Base-by-base conservation (phyloP, 2,113 vertebrate genomes). In the Ornithorhynchus anatinus region DNA sequence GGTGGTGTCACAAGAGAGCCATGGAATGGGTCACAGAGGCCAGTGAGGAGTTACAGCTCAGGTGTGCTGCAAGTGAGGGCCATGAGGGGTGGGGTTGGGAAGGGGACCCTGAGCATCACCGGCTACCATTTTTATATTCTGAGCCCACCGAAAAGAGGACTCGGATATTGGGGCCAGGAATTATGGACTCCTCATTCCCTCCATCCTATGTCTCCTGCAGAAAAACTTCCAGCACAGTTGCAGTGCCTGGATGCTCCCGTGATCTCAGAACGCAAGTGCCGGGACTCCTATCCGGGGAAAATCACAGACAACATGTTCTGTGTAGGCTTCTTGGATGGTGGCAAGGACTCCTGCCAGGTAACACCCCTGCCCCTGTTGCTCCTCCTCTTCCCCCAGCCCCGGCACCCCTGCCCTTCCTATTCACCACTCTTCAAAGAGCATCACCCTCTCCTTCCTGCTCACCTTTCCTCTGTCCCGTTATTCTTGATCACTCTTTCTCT, bases 391-490 rank as follows among this genome's bases (percentile, higher is more conserved):
- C 43, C 23, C 43, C n/a, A 14, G 50, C 9, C 10, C 39, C 5
- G 6, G 7, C 1, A 8, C 54, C 10, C 33, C 1, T 15, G 17
- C 16, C 7, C 5, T 9, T n/a, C 23, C 2, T 1, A 10, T 11
- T 16, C n/a, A 12, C 3, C 10, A 7, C 16, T 27, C 19, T 42
- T 12, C 23, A 54, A 23, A 33, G n/a, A 8, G 3, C 3, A 22
- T n/a, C n/a, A n/a, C n/a, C n/a, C n/a, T n/a, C n/a, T n/a, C n/a
- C n/a, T n/a, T n/a, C n/a, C n/a, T n/a, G n/a, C n/a, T n/a, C n/a
- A n/a, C n/a, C n/a, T n/a, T n/a, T n/a, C n/a, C n/a, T n/a, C n/a
- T n/a, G n/a, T n/a, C n/a, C n/a, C n/a, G n/a, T n/a, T n/a, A n/a
- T n/a, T n/a, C n/a, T n/a, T n/a, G n/a, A n/a, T n/a, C n/a, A n/a